These are phyloP conservation scores for Phocoena phocoena DNA, from an alignment of 2,113 vertebrate species.

Conservation along the genomic window DNA sequence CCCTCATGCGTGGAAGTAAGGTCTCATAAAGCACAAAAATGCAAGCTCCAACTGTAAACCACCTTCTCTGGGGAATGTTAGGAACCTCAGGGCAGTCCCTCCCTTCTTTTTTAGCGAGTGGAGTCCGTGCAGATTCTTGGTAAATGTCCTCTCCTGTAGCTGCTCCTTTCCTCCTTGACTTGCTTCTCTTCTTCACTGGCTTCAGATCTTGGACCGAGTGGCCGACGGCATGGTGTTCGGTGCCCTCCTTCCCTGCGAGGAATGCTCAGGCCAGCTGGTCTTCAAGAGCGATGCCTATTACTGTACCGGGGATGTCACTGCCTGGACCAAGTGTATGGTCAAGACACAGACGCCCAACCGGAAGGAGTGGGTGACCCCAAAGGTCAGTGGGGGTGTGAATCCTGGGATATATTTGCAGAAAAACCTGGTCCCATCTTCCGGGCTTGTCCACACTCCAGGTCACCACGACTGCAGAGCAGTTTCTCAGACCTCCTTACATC, in stretches of 20 bases:
- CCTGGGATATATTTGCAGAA: not conserved
- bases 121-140: not conserved
- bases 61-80: rapidly evolving
- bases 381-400: slow-evolving; percentile 84
- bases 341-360: slow-evolving; percentile 90
- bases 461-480: not conserved
- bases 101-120: not conserved
- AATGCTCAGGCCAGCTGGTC: slow-evolving; percentile 94
- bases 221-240: slow-evolving; percentile 95
- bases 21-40: too few species aligned
- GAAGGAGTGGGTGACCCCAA: slow-evolving; percentile 94
- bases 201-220: slow-evolving; percentile 93
- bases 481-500: not conserved
- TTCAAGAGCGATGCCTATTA: slow-evolving; percentile 95
- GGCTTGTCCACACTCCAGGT: rapidly evolving
- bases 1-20: not conserved
- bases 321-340: slow-evolving; percentile 97
- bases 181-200: slow-evolving; percentile 45
- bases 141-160: too few species aligned
- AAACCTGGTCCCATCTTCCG: not conserved
- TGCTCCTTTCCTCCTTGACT: not conserved
- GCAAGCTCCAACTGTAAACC: not conserved
- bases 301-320: slow-evolving; percentile 94
- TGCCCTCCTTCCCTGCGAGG: slow-evolving; percentile 90
- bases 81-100: not conserved